Base-by-base conservation (phyloP, 2,888 invertebrate genomes). In the Listrodromus nycthemerus region DNA sequence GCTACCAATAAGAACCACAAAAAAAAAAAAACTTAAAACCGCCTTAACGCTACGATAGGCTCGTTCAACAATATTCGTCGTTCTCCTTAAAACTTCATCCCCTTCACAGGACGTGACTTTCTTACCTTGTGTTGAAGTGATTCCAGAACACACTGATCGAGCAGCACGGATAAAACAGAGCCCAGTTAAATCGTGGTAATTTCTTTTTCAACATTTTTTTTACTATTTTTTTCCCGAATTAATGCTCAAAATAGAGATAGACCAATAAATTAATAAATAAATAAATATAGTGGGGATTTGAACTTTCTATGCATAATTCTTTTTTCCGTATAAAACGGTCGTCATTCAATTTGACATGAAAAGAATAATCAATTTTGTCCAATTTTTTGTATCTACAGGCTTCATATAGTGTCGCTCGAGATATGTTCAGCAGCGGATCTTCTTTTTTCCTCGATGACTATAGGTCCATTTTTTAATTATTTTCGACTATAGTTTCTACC, bases 61-160 rank as follows among this genome's bases (percentile, higher is more conserved):
- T 83, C 79, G 83, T 66, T 50, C 67, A 55, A 55, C 21, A 55
- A 69, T 41, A 81, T 77, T 85, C 79, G 81, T 84, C 77, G 67
- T 37, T 79, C 70, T 66, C 55, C 19, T 61, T 27, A 27, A 16
- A 61, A 45, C 24, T 24, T 66, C 81, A 75, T 84, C 74, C 81
- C 58, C 33, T 65, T 10, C 30, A 27, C n/a, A 63, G 74, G 70
- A 75, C 78, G 69, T 75, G 67, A 77, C 74, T 75, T 86, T 96
- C 98, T 98, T 98, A 98, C 98, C 98, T 98, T 96, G 98, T 97
- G 95, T 98, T 98, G 97, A 98, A 98, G 97, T 98, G 97, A 96
- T 98, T 98, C 98, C 98, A 98, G 97, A 98, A 98, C 96, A 98
- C 97, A 97, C 98, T 98, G 97, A 95, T 91, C 91, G 93, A 94